Conservation (phyloP, 2,797 vertebrate species). For the Parauchenoglanis ngamensis region DNA sequence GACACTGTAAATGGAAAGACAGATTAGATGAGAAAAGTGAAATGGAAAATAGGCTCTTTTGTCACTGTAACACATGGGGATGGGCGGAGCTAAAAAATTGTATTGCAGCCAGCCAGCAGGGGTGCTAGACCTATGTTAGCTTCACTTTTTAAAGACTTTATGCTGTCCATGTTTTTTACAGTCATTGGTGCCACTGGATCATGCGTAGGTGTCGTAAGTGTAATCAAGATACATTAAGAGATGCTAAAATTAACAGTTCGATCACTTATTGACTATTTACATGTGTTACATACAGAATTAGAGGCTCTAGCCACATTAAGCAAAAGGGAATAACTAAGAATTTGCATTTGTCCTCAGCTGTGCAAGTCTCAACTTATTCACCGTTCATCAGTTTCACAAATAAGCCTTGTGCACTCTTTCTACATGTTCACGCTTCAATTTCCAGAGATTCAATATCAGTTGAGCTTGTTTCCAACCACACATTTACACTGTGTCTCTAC, state of each 20-base stretch:
- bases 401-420: background rate
- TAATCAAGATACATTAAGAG: background rate
- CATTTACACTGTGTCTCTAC: background rate
- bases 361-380: background rate
- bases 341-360: background rate
- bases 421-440: conserved; percentile 6
- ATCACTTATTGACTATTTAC: background rate
- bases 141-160: no score
- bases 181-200: background rate
- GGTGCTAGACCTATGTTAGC: no score
- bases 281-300: background rate
- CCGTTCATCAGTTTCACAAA: background rate
- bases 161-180: no score
- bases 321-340: background rate
- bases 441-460: background rate
- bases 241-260: background rate
- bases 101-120: no score
- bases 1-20: no score
- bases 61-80: no score
- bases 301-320: background rate
- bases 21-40: no score
- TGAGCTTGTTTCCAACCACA: background rate
- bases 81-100: no score
- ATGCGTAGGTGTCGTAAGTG: background rate
- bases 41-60: no score